These are phyloP conservation scores for Chalcosyrphus nemorum DNA, from an alignment of 2,888 invertebrate genomes.

Conservation along the genomic window DNA sequence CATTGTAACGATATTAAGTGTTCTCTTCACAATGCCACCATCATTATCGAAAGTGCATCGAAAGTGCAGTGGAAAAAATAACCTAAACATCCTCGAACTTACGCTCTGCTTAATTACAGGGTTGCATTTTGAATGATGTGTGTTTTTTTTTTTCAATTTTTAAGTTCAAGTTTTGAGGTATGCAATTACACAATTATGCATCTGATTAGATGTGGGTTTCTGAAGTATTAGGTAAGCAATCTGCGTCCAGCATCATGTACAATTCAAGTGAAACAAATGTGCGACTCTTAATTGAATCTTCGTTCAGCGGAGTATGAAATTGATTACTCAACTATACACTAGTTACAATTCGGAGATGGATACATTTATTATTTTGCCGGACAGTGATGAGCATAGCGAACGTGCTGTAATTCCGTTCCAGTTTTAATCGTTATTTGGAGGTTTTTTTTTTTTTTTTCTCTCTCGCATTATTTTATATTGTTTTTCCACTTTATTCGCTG, in stretches of 20 bases:
- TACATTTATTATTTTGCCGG: background rate
- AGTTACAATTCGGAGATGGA: background rate
- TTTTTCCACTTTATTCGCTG: background rate
- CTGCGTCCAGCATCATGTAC: background rate
- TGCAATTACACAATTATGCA: constrained; percentile 1
- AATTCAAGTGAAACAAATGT: constrained; percentile 16
- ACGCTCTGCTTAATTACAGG: constrained; percentile 20
- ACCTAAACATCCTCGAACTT: background rate
- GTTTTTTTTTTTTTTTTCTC: constrained; percentile 1
- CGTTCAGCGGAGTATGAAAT: constrained; percentile 19
- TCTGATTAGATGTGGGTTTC: background rate
- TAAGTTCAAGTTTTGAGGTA: background rate
- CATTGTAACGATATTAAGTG: constrained; percentile 18
- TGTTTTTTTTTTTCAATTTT: background rate
- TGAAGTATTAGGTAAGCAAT: background rate
- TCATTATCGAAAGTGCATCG: constrained; percentile 31
- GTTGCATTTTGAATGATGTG: background rate
- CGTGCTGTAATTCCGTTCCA: constrained; percentile 14
- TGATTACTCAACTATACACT: constrained; percentile 6
- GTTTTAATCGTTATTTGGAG: constrained; percentile 13
- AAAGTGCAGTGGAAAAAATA: constrained; percentile 4
- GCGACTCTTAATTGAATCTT: constrained; percentile 25
- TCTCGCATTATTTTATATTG: background rate
- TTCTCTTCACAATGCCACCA: constrained; percentile 2
- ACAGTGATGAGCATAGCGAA: background rate